A percentile compares a stretch with the other conserved stretches of the same genome.
phyloP scores from a whole-genome alignment of 2,888 invertebrate species.

The Epirrita christyi region DNA sequence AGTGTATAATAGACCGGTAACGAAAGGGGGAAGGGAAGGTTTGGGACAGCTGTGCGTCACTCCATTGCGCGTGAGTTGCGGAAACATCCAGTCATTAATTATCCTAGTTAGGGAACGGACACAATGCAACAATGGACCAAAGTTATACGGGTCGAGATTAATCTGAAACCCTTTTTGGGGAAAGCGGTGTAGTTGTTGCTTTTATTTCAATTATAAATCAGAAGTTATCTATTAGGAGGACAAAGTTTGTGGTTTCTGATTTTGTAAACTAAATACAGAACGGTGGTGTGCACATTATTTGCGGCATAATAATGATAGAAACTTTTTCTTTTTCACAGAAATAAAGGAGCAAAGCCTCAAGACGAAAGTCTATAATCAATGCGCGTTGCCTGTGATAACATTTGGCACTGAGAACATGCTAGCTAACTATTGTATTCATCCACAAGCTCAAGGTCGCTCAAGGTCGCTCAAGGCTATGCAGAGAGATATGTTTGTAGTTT shows the following conservation, averaged over 20 bases:
- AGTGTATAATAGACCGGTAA: constrained; percentile 44
- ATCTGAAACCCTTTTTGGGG: constrained; percentile 40
- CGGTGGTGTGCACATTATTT: too few relatives aligned
- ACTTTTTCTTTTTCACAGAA: too few relatives aligned
- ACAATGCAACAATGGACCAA: constrained; percentile 43
- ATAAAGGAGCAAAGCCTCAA: too few relatives aligned
- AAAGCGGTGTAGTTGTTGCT: constrained; percentile 27
- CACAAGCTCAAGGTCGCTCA: too few relatives aligned
- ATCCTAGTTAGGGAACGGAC: constrained; percentile 45
- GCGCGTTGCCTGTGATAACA: too few relatives aligned
- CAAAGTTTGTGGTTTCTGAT: constrained; percentile 1
- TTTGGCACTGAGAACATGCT: too few relatives aligned
- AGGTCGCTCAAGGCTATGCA: too few relatives aligned
- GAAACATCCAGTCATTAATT: constrained; percentile 62
- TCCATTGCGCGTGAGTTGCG: constrained; percentile 60
- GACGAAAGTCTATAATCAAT: too few relatives aligned
- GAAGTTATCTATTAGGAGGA: constrained; percentile 13
- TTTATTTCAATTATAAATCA: constrained; percentile 21
- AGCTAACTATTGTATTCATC: too few relatives aligned
- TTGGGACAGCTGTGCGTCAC: constrained; percentile 50
- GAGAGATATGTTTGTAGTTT: too few relatives aligned
- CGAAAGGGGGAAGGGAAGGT: constrained; percentile 39
- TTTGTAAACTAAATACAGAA: constrained; percentile 1
- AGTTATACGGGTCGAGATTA: constrained; percentile 40
- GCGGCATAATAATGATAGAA: too few relatives aligned